Conservation (phyloP, 2,888 invertebrate species). For the Trisateles emortualis region DNA sequence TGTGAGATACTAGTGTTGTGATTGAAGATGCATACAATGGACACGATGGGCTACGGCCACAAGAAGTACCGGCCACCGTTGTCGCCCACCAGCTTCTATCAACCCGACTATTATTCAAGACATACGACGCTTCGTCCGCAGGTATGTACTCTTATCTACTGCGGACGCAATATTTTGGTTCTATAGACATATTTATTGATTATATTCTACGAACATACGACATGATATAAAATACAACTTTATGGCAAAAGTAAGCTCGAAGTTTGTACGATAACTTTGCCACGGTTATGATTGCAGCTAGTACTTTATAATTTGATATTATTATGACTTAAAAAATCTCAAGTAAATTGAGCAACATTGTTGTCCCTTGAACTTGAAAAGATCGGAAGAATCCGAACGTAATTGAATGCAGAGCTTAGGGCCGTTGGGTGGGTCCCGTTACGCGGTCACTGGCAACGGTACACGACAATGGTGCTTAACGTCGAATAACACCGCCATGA, state of each 20-base stretch:
- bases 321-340: not conserved
- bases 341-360: slow-evolving; percentile 9
- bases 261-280: too few species aligned
- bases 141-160: slow-evolving; percentile 58
- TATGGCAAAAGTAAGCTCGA: too few species aligned
- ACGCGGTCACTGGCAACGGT: slow-evolving; percentile 67
- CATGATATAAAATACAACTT: too few species aligned
- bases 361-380: slow-evolving; percentile 50
- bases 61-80: slow-evolving; percentile 88
- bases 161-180: not conserved
- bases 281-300: too few species aligned
- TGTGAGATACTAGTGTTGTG: slow-evolving; percentile 52
- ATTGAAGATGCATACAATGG: slow-evolving; percentile 84
- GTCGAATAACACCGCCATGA: slow-evolving; percentile 56
- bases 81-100: slow-evolving; percentile 87
- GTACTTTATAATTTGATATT: not conserved
- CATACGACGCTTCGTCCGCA: slow-evolving; percentile 83
- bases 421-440: slow-evolving; percentile 73
- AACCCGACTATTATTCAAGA: slow-evolving; percentile 84
- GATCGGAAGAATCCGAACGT: slow-evolving; percentile 54
- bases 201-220: too few species aligned
- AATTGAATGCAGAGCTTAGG: slow-evolving; percentile 62
- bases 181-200: not conserved
- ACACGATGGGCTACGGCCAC: slow-evolving; percentile 88
- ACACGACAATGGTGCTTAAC: slow-evolving; percentile 66